A percentile compares a stretch with the other conserved stretches of the same genome.
Conservation (phyloP, 2,888 invertebrate genomes). For the Lycia hirtaria region DNA sequence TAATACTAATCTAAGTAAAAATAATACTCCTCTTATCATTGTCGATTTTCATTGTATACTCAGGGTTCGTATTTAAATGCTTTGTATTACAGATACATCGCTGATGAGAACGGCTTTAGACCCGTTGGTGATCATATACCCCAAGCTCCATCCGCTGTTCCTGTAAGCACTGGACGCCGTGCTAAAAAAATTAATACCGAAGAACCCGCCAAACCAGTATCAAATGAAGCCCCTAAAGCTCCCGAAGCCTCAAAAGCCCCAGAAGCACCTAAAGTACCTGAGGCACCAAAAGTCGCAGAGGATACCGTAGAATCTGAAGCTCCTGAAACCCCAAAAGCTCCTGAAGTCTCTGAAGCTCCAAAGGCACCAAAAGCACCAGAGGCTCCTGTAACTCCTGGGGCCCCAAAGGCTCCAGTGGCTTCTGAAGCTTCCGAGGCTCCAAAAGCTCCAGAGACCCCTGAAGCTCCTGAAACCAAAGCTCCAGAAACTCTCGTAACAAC, state of each 20-base stretch:
- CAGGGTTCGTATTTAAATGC: neutral
- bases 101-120: conserved; percentile 90
- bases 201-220: conserved; percentile 40
- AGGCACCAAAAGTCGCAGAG: neutral
- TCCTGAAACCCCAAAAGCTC: neutral
- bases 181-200: conserved; percentile 54
- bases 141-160: conserved; percentile 39
- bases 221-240: conserved; percentile 4
- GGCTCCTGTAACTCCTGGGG: neutral
- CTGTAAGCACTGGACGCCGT: conserved; percentile 15
- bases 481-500: neutral
- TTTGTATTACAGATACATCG: conserved; percentile 82
- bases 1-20: no score
- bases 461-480: neutral
- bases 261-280: neutral
- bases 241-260: conserved; percentile 3
- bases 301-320: conserved; percentile 1
- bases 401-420: neutral
- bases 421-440: neutral
- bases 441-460: neutral
- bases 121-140: conserved; percentile 85
- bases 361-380: neutral
- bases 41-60: no score
- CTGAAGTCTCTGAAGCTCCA: neutral
- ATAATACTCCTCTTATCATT: no score